phyloP scores from a whole-genome alignment of 2,113 vertebrate species.

The Chiloscyllium plagiosum region DNA sequence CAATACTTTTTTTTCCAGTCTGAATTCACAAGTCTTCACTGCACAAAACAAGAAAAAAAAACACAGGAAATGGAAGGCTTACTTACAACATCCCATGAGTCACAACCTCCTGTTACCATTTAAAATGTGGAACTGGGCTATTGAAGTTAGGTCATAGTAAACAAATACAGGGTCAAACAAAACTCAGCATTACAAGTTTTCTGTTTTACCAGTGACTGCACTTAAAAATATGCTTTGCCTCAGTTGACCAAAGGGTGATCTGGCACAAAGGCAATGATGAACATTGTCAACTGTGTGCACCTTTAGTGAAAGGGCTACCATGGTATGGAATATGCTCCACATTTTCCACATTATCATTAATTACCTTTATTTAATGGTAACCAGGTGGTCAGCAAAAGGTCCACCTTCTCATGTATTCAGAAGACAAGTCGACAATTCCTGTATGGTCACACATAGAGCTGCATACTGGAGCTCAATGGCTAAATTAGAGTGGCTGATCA shows the following conservation, averaged over 20 bases:
- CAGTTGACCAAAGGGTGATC: too few species aligned
- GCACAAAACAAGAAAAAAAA: neutral
- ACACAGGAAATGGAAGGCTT: neutral
- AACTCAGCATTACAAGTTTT: neutral
- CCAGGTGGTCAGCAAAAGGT: neutral
- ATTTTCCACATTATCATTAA: too few species aligned
- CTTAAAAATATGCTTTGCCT: neutral
- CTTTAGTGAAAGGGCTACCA: too few species aligned
- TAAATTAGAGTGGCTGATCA: neutral
- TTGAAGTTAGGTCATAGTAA: neutral
- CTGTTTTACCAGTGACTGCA: too few species aligned
- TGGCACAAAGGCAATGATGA: too few species aligned
- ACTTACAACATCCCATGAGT: constrained; percentile 6
- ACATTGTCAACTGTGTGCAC: too few species aligned
- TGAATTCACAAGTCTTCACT: neutral
- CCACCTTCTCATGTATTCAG: neutral
- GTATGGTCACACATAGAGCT: neutral
- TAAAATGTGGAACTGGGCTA: neutral
- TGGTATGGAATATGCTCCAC: too few species aligned
- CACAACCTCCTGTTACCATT: neutral
- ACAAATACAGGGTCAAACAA: neutral
- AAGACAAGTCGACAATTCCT: neutral
- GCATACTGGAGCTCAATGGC: neutral
- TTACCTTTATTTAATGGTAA: too few species aligned
- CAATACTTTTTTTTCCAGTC: neutral